Evolutionary conservation across 2,888 invertebrate genomes (phyloP).

Genomic region (Pyrochroa serraticornis): DNA sequence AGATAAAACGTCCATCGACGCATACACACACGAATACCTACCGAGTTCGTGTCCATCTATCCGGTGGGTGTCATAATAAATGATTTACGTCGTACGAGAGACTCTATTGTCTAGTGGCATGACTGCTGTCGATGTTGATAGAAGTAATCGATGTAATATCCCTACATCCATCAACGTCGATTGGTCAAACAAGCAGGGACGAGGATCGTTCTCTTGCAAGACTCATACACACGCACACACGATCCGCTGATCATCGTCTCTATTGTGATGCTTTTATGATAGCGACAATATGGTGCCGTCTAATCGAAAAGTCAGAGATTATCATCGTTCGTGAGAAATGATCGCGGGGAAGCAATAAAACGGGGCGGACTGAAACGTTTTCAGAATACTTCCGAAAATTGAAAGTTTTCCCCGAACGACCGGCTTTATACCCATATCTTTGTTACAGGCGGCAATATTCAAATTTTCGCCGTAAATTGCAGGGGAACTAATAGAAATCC

Average conservation of each 20-base stretch:
- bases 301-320: slow-evolving; percentile 29
- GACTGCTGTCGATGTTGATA: slow-evolving; percentile 35
- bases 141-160: slow-evolving; percentile 40
- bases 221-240: background rate
- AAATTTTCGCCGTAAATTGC: slow-evolving; percentile 23
- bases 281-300: slow-evolving; percentile 24
- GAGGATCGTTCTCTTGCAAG: background rate
- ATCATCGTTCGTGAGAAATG: slow-evolving; percentile 24
- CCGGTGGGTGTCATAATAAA: slow-evolving; percentile 24
- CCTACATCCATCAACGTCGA: slow-evolving; percentile 30
- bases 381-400: slow-evolving; percentile 21
- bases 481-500: too few species aligned
- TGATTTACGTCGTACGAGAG: slow-evolving; percentile 27
- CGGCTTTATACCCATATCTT: slow-evolving; percentile 21
- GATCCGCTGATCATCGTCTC: slow-evolving; percentile 9
- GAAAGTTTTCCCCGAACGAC: slow-evolving; percentile 22
- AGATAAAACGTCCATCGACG: slow-evolving; percentile 10
- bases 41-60: slow-evolving; percentile 6
- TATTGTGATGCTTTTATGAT: slow-evolving; percentile 23
- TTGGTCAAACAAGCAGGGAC: slow-evolving; percentile 25
- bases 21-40: background rate
- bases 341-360: slow-evolving; percentile 24
- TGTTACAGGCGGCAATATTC: slow-evolving; percentile 24
- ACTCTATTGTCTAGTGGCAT: slow-evolving; percentile 26
- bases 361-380: slow-evolving; percentile 18